Conservation (phyloP, 2,113 vertebrate genomes). For the Tinamus guttatus region DNA sequence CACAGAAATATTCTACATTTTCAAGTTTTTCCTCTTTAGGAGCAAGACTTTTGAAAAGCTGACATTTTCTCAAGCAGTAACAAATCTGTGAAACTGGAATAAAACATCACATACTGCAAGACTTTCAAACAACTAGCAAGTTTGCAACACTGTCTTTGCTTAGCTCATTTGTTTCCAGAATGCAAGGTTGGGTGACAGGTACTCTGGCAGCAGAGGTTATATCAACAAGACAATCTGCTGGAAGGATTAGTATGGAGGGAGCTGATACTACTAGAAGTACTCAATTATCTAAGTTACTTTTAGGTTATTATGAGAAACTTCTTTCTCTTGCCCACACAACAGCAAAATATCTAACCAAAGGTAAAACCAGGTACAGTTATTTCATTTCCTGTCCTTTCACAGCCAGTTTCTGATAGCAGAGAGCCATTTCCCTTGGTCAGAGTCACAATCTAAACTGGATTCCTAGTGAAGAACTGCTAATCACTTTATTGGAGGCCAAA, state of each 20-base stretch:
- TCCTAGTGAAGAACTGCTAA: not conserved
- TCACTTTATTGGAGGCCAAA: not conserved
- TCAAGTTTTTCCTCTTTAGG: not conserved
- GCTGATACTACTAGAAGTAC: not conserved
- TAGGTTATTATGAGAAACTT: not conserved
- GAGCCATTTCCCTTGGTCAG: not conserved
- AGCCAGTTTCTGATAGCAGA: not conserved
- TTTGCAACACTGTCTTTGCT: not conserved
- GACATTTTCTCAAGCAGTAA: not conserved
- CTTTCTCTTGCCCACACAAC: not conserved
- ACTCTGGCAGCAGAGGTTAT: slow-evolving; percentile 37
- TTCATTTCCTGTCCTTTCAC: not conserved
- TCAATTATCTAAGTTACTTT: not conserved
- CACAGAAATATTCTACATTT: not conserved
- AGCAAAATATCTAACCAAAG: not conserved
- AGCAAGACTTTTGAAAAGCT: not conserved
- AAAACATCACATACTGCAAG: not conserved
- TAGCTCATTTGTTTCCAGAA: slow-evolving; percentile 8
- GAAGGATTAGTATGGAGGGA: not conserved
- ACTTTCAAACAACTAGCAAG: not conserved
- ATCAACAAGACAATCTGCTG: not conserved
- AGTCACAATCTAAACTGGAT: not conserved
- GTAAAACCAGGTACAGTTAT: not conserved
- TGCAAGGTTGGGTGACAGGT: not conserved
- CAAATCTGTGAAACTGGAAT: not conserved